phyloP scores from a whole-genome alignment of 2,113 vertebrate genomes.

The Corvus cornix region DNA sequence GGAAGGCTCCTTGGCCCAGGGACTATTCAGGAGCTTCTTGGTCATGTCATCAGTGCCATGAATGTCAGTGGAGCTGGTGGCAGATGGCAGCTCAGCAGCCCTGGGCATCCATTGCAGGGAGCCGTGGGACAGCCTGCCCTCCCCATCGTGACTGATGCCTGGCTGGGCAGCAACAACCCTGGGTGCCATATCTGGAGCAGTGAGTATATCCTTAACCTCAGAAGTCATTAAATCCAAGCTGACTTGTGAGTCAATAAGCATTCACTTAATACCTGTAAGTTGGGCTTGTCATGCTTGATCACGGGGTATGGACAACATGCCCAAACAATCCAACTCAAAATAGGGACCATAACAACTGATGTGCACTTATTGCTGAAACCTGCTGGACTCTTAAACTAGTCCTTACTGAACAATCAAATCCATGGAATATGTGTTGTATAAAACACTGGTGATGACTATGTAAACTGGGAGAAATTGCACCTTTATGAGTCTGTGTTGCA shows the following conservation, averaged over 20 bases:
- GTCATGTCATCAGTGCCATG: background rate
- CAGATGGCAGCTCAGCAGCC: background rate
- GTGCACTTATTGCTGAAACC: background rate
- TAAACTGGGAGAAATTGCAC: background rate
- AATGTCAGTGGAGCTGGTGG: background rate
- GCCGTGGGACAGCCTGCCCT: background rate
- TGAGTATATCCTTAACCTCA: background rate
- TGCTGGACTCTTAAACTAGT: background rate
- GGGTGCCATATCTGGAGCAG: background rate
- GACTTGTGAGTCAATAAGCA: background rate
- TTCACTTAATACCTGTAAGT: background rate
- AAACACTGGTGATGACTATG: background rate
- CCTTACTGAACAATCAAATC: background rate
- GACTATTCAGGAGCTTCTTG: background rate
- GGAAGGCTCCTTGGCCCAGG: background rate
- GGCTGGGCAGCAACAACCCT: background rate
- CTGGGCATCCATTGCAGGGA: background rate
- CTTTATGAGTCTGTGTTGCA: background rate
- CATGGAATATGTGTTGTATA: background rate
- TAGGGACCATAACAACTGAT: background rate
- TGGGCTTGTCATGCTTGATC: background rate
- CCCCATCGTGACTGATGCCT: background rate
- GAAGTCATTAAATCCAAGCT: background rate
- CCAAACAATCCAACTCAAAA: background rate
- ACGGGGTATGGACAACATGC: background rate